Base-by-base conservation (phyloP, 2,888 invertebrate species). In the Geophilus truncorum region DNA sequence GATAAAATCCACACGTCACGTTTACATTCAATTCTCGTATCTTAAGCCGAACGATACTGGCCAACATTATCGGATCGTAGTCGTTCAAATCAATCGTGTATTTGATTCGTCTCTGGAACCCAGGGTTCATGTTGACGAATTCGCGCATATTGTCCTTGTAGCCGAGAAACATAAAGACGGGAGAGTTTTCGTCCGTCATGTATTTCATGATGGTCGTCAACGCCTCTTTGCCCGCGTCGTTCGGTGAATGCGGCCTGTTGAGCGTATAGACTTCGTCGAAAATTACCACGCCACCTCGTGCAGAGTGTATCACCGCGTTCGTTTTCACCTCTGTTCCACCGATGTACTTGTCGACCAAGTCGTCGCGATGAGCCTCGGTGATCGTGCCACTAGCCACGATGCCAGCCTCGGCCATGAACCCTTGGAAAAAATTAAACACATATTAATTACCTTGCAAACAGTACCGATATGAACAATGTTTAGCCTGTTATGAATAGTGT, bases 111-210 rank as follows among this genome's bases (percentile, higher is more conserved):
- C 79, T 25, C 18, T 79, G 79, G n/a, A 79, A 79, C 9, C 79
- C 79, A 51, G 79, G 79, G 25, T 79, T 79, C 79, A 79, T 79
- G n/a, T 79, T 45, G 9, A 79, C 79, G 21, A 79, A 79, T 10
- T 45, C 45, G 15, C 23, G 40, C 79, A 79, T 79, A 12, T 25
- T 21, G 28, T 25, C 45, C 15, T 57, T 79, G 28, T 79, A 79
- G 1, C 79, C 79, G 5, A 79, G 32, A 57, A 79, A 79, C n/a
- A n/a, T n/a, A n/a, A n/a, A n/a, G n/a, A n/a, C n/a, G n/a, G n/a
- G n/a, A n/a, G n/a, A n/a, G n/a, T 51, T 28, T 12, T 79, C 79
- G 10, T 28, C 28, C 12, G 79, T 79, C 79, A 79, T 79, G 18
- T 79, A 51, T 28, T 79, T 79, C 79, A 79, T 79, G 10, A 79